Evolutionary conservation across 2,113 vertebrate genomes (phyloP), one percentile per base, ranked within the genome.

Genomic region (Nothobranchius furzeri): DNA sequence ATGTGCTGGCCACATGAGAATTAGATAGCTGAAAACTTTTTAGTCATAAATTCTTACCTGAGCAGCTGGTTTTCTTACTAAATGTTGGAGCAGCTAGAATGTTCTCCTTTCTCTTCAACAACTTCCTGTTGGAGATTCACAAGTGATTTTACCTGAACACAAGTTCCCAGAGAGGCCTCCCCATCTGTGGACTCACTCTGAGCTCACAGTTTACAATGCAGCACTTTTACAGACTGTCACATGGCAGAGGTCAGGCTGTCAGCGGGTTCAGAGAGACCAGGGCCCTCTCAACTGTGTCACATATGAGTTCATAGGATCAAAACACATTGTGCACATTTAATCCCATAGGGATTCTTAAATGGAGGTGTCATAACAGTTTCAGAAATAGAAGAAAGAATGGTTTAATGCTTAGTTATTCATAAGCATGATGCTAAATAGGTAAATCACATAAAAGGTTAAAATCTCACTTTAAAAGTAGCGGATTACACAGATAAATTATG

Each of bases 281-380:
- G 71, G 75, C 73, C 58, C n/a, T 85, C 46, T 49, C 86, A 86
- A 87, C 76, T 64, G 17, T 81, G 74, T 77, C 74, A 73, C 35
- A 57, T 80, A 79, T 76, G 51, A 59, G 43, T 84, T 84, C 84
- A 70, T 40, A 67, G 85, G 87, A 82, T 42, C 5, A 3, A 37
- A 6, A 56, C 65, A 60, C 67, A 43, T 46, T 35, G 60, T 59
- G 61, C 47, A 62, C 72, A 53, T 65, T 60, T 81, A 60, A 59
- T 64, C 68, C 43, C 57, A 49, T 7, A 50, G 55, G 54, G n/a
- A 13, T 53, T 58, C 40, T 40, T n/a, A 17, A 50, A 9, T 8
- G 3, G n/a, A 20, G 43, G 6, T 30, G 2, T 30, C 30, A 2
- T 8, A 48, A 15, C 13, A n/a, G 47, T 15, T 48, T 8, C 37